Evolutionary conservation across 2,113 vertebrate genomes (phyloP), one percentile per base, ranked within the genome.

Genomic region (Rhinopomastus cyanomelas): DNA sequence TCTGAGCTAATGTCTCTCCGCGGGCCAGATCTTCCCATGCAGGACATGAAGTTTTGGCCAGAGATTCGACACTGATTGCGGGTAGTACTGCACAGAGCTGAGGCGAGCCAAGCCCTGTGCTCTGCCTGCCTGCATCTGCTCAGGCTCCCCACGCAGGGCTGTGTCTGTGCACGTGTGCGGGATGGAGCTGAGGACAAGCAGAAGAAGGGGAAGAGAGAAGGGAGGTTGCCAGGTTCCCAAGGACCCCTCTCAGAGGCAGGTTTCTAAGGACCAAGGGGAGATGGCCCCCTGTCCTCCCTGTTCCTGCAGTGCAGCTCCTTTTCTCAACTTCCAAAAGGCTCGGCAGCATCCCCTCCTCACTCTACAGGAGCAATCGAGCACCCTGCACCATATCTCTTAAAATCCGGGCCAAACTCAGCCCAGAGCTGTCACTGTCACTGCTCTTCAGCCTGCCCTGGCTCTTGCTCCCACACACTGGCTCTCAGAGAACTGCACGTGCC

Each of bases 1-100:
- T 75, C 61, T 0, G 4, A 55, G 88, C 46, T 67, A 13, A 91
- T 4, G 5, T 48, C 55, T 65, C 86, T 81, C 80, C 0, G 0
- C 3, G 6, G 94, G 88, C 83, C 77, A 86, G 48, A 61, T 34
- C 77, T 68, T 68, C 86, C 81, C 62, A 68, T 65, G 2, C 26
- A 62, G 77, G 53, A 85, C 69, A 68, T 36, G 86, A 6, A 52
- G 77, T 76, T 75, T 55, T 85, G 74, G 92, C 93, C 83, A 88
- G 88, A 76, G 77, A n/a, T 48, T 90, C 59, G 73, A 62, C 89
- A 88, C 46, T 42, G 90, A 39, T 59, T 49, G 94, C 78, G 88
- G 88, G 72, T 5, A 81, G 1, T 36, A 72, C 89, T 27, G 51
- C 71, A 73, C 56, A 77, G 91, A 62, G 8, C 23, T 59, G 76